These are phyloP conservation scores for Ibidorhyncha struthersii DNA, from an alignment of 2,113 vertebrate genomes.

Conservation along the genomic window DNA sequence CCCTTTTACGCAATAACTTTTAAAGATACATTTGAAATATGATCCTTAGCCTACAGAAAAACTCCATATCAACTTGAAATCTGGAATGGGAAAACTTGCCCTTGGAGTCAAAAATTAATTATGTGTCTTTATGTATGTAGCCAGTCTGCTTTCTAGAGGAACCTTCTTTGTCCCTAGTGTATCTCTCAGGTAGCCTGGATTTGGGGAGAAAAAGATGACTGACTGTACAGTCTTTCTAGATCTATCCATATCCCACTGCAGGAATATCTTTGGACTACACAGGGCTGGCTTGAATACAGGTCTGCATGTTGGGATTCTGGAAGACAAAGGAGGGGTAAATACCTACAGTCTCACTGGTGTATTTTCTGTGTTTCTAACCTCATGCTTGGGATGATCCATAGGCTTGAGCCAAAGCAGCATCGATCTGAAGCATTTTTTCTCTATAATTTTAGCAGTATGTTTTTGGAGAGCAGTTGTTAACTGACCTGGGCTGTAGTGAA, in stretches of 20 bases:
- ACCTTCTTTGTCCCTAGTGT: neutral
- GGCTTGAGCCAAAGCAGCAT: neutral
- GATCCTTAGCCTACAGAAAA: neutral
- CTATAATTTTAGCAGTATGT: neutral
- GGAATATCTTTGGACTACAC: neutral
- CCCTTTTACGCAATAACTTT: neutral
- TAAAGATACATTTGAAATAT: neutral
- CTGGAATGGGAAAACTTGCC: neutral
- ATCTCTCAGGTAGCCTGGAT: neutral
- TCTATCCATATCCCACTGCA: neutral
- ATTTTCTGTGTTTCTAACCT: neutral
- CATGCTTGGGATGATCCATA: neutral
- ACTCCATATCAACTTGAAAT: neutral
- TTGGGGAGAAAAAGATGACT: neutral
- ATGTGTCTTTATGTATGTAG: neutral
- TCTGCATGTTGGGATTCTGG: neutral
- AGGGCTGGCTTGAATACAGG: neutral
- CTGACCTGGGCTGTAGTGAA: neutral
- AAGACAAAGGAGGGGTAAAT: neutral
- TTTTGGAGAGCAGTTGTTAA: neutral
- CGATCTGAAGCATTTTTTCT: neutral
- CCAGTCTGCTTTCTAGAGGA: neutral
- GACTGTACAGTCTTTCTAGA: neutral
- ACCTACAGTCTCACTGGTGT: neutral
- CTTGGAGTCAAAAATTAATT: neutral